A percentile compares a stretch with the other conserved stretches of the same genome.
These are phyloP conservation scores for Chaenodraco wilsoni DNA, from an alignment of 2,797 vertebrate species.

Conservation along the genomic window DNA sequence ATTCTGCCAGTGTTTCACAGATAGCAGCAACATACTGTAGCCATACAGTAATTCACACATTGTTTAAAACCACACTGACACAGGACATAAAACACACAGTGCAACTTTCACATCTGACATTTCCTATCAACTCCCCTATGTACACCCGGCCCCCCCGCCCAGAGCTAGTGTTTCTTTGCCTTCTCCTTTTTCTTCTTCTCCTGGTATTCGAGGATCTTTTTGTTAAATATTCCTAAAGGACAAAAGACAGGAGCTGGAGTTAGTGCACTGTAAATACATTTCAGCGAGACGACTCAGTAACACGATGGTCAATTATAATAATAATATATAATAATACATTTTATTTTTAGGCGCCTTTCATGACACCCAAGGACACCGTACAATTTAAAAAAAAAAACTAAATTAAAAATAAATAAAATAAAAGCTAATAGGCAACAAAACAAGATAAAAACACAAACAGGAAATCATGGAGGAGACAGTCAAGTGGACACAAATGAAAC, in stretches of 20 bases:
- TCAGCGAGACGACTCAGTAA: background rate
- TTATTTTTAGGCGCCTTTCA: no score
- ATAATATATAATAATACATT: no score
- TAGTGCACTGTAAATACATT: background rate
- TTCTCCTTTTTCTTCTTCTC: slow-evolving; percentile 77
- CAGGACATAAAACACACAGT: slow-evolving; percentile 48
- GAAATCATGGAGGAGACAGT: no score
- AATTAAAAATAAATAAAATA: no score
- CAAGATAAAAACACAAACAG: no score
- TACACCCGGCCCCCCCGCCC: slow-evolving; percentile 18
- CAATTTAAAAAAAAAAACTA: no score
- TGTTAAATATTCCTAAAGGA: slow-evolving; percentile 81
- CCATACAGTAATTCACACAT: slow-evolving; percentile 59
- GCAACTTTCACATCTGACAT: slow-evolving; percentile 57
- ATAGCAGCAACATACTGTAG: slow-evolving; percentile 58
- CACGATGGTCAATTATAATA: background rate
- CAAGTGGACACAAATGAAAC: no score
- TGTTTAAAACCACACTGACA: slow-evolving; percentile 33
- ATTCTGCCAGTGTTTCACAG: slow-evolving; percentile 56
- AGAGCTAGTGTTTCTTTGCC: slow-evolving; percentile 75
- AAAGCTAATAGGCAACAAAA: no score
- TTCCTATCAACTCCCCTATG: slow-evolving; percentile 46
- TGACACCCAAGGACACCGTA: no score
- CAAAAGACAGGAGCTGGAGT: background rate
- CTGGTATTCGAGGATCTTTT: slow-evolving; percentile 81